A percentile compares a stretch with the other conserved stretches of the same genome.
Evolutionary conservation across 2,113 vertebrate genomes (phyloP).

Genomic region (Acanthochromis polyacanthus): DNA sequence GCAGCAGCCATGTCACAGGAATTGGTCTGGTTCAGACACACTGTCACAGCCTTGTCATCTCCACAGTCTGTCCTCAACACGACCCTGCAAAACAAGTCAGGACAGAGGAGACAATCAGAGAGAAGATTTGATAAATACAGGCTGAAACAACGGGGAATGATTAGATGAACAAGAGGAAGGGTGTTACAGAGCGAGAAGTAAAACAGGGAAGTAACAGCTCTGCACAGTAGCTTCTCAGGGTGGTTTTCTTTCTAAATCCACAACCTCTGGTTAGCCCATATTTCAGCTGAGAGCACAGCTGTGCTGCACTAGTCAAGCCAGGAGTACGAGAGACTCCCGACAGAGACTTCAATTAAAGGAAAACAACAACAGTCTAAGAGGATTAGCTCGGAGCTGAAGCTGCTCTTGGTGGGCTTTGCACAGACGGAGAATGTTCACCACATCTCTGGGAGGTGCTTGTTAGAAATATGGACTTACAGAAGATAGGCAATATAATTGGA

Average conservation of each 20-base stretch:
- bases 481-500: not conserved
- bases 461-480: constrained; percentile 8
- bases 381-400: constrained; percentile 57
- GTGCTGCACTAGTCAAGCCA: constrained; percentile 36
- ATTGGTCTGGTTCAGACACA: constrained; percentile 46
- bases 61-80: constrained; percentile 55
- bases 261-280: constrained; percentile 6
- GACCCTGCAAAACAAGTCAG: constrained; percentile 59
- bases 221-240: not conserved
- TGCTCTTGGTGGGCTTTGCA: constrained; percentile 23
- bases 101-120: constrained; percentile 14
- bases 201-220: constrained; percentile 6
- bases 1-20: constrained; percentile 79
- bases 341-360: constrained; percentile 67
- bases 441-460: constrained; percentile 3
- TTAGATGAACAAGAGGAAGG: constrained; percentile 28
- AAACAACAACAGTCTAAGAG: constrained; percentile 73
- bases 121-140: constrained; percentile 3
- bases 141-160: constrained; percentile 7
- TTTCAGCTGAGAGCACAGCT: constrained; percentile 54
- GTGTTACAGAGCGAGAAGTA: not conserved
- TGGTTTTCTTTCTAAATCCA: constrained; percentile 38
- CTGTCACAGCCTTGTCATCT: constrained; percentile 77
- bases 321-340: constrained; percentile 35
- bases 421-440: constrained; percentile 52